These are phyloP conservation scores for Delichon dasypus DNA, from an alignment of 2,797 vertebrate species.

Conservation along the genomic window DNA sequence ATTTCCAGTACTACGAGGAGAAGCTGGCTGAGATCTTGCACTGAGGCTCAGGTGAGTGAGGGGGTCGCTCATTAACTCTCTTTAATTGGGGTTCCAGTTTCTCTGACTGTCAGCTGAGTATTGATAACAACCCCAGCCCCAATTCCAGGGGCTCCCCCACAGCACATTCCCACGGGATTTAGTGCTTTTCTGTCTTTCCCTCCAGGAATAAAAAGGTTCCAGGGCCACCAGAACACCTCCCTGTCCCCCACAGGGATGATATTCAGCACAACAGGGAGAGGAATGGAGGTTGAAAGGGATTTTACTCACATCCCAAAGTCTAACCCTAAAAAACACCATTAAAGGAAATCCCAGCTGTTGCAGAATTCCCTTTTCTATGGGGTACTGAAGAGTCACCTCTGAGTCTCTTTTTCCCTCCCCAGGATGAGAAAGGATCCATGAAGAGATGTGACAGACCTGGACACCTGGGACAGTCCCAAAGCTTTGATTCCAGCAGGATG, in stretches of 20 bases:
- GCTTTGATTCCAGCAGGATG: conserved; percentile 47
- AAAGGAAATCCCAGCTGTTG: neutral
- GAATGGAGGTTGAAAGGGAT: neutral
- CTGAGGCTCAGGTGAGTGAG: conserved; percentile 56
- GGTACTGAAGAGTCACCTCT: neutral
- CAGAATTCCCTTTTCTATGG: neutral
- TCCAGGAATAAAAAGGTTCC: neutral
- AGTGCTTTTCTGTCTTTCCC: neutral
- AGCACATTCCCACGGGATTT: neutral
- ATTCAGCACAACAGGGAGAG: neutral
- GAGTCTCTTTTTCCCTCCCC: conserved; percentile 6
- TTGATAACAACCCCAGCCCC: neutral
- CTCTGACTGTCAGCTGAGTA: neutral
- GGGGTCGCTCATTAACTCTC: neutral
- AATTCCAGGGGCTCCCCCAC: neutral
- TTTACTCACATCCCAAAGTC: neutral
- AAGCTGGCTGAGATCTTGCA: conserved; percentile 88
- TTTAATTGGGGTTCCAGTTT: neutral
- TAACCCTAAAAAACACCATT: neutral
- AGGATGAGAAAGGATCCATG: conserved; percentile 27
- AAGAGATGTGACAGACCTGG: neutral
- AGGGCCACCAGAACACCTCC: neutral
- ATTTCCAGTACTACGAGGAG: conserved; percentile 89
- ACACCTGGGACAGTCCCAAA: conserved; percentile 13
- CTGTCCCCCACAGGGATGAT: neutral